Base-by-base conservation (phyloP, 1,140 invertebrate species). In the Druon quercuslanigerum region DNA sequence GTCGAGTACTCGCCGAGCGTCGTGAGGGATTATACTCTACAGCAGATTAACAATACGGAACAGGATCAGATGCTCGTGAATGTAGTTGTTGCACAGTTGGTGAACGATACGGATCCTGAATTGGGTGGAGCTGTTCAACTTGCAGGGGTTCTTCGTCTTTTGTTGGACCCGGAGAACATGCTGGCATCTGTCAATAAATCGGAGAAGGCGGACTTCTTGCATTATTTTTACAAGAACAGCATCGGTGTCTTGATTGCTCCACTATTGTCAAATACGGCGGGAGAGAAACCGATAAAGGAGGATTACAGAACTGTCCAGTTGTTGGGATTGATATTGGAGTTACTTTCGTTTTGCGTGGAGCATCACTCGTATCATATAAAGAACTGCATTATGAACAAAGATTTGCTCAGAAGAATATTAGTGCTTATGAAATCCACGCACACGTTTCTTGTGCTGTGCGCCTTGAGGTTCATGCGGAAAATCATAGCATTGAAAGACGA, bases 121-220 rank as follows among this genome's bases (percentile, higher is more conserved):
- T 91, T 99, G 25, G 98, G 98, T 60, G 97, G 98, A 84, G 98
- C 98, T 70, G 96, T 99, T 51, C 98, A 99, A 92, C 91, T 99
- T 56, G 98, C 97, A 93, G 97, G 97, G 51, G 97, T 99, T 46
- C 91, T 99, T 20, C 94, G 97, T 87, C 94, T 99, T 57, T 92
- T 99, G 3, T 93, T 99, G 40, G 99, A 99, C 92, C 99, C 99
- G 19, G 99, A 99, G 89, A 99, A 99, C 90, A 99, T 99, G 98
- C 92, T 99, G 71, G 95, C 96, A 60, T 95, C 96, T 72, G 94
- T 96, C 71, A 98, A 97, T 91, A 99, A 99, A 92, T 96, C 96
- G 60, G 98, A 99, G 92, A 99, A 99, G 89, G 96, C 97, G 46
- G 98, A 99, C 90, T 99, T 99, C 91, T 93, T 99, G 14, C 98